Base-by-base conservation (phyloP, 2,797 vertebrate species). In the Lycodopsis pacificus region DNA sequence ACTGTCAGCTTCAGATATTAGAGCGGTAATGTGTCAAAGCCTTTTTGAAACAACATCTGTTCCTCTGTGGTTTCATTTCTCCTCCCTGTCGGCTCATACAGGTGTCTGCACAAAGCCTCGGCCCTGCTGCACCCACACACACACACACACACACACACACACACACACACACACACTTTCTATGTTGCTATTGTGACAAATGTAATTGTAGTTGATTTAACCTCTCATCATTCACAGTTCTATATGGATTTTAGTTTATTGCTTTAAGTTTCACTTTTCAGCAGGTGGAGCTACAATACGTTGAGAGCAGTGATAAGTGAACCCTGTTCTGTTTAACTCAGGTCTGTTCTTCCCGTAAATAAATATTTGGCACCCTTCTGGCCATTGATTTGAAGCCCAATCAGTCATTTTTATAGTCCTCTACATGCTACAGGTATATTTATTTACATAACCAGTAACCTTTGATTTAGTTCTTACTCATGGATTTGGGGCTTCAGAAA, bases 51-150 rank as follows among this genome's bases (percentile, higher is more conserved):
- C 56, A 54, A 79, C 72, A 71, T 57, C 73, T 81, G 62, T 57
- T 40, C 67, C 32, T 62, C 48, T 71, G 54, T 71, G 30, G 46
- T 58, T 62, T 40, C 14, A 51, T 71, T 62, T 56, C 30, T 58
- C 53, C 67, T 70, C 59, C 66, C 22, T 68, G 44, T 14, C 27
- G 7, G 80, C 64, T 84, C 76, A 73, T 87, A 90, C 89, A 90
- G 84, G 84, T 88, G 89, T 84, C 84, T 78, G 44, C 58, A 86
- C 79, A 84, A 85, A 75, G 79, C 73, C 59, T 84, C 82, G 59
- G 79, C 85, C 70, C 62, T 53, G 22, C 65, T 72, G 25, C 70
- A 54, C 36, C 32, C 34, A 30, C 58, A 32, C 49, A 44, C 46
- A 30, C 36, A 65, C 20, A 34, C 19, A 19, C 34, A 42, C 46